Evolutionary conservation across 2,888 invertebrate genomes (phyloP), one percentile per base, ranked within the genome.

Genomic region (Pollenia amentaria): DNA sequence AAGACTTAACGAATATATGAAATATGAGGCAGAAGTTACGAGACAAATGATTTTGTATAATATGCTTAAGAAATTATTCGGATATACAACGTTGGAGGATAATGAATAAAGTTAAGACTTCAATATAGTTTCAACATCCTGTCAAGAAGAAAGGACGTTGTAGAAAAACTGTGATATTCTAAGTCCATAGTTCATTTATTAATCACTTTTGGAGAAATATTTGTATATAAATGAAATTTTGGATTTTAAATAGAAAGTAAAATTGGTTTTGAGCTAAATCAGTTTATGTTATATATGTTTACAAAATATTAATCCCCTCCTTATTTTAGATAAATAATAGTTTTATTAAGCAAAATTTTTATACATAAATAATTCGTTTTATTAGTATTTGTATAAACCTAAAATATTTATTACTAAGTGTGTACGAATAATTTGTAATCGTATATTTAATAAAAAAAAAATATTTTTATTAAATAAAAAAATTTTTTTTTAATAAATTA

Each of bases 41-140:
- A 89, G 91, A 53, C 92, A 92, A 89, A 91, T 92, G 92, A 90
- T 92, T 65, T 88, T 92, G 65, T 92, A 92, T 57, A 91, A 90
- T 77, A 90, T 92, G 91, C 85, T 92, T 11, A 92, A 92, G 89
- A 89, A 91, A 75, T 87, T 92, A 57, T 92, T 92, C 83, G 92
- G 92, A 72, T 92, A 92, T 85, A 0, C 29, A 0, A 85, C 90
- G 8, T 88, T 87, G 70, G 89, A 90, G 18, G 88, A 84, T 18
- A 83, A 83, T 18, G 89, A 88, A 73, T 81, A 89, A 21, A 78
- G 69, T 69, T 70, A 29, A 51, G 60, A 14, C n/a, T 3, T 16
- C 11, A 18, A 42, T 46, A 14, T 40, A 38, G 10, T 12, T 29
- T 6, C 29, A 29, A 29, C 29, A 51, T 69, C 7, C 10, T 10